These are phyloP conservation scores for Cephus sareptanus DNA, from an alignment of 2,888 invertebrate genomes.

Conservation along the genomic window DNA sequence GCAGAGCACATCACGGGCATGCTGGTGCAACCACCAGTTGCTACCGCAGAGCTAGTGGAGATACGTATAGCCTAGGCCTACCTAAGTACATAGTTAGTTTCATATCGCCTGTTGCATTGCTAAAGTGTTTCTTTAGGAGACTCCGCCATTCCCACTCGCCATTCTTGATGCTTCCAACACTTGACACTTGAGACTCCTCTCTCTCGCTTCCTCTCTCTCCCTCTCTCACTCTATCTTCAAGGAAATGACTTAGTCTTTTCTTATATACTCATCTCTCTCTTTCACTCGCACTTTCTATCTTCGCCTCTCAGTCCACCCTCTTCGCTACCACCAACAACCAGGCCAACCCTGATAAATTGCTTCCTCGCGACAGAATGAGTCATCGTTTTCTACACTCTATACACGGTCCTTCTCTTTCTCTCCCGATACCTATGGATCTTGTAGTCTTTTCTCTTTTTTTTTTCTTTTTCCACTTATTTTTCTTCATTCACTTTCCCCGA, in stretches of 20 bases:
- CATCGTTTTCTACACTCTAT: slow-evolving; percentile 38
- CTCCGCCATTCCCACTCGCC: slow-evolving; percentile 12
- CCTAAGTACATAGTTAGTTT: slow-evolving; percentile 60
- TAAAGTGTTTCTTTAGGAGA: slow-evolving; percentile 50
- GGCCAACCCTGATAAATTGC: slow-evolving; percentile 48
- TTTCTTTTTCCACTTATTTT: background rate
- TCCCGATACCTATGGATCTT: background rate
- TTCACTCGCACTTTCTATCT: slow-evolving; percentile 2
- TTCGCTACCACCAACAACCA: slow-evolving; percentile 17
- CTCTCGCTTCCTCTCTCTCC: background rate
- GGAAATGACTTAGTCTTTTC: background rate
- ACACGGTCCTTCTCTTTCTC: slow-evolving; percentile 7
- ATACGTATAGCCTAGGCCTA: slow-evolving; percentile 52
- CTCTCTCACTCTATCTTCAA: background rate
- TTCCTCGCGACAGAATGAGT: slow-evolving; percentile 46
- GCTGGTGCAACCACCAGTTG: slow-evolving; percentile 67
- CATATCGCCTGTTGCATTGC: slow-evolving; percentile 64
- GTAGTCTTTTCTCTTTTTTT: background rate
- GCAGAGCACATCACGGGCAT: slow-evolving; percentile 42
- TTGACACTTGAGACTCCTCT: slow-evolving; percentile 1
- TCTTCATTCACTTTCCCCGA: background rate
- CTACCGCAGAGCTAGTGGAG: slow-evolving; percentile 40
- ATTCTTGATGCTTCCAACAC: background rate
- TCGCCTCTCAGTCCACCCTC: background rate
- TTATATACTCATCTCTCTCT: slow-evolving; percentile 2